Evolutionary conservation across 92 coral and sea anemone genomes (phyloP), one percentile per base, ranked within the genome.

Genomic region (Siderastrea radians): DNA sequence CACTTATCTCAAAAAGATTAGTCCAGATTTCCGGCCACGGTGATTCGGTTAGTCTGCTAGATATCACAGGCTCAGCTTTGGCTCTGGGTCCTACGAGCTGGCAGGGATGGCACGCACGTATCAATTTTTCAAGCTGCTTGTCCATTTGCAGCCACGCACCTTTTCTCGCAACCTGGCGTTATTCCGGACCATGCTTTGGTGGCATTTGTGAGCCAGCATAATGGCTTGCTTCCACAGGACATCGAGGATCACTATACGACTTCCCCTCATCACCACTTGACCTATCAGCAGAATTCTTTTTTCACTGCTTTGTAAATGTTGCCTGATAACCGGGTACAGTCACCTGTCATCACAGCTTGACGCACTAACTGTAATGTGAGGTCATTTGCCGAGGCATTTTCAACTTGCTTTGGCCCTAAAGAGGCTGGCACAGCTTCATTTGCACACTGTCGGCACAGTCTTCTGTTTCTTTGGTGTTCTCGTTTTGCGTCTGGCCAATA

Each of bases 1-100:
- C 60, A 53, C 75, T 57, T 16, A 90, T 77, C 58, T 79, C 90
- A 15, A 78, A 49, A 15, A 90, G 78, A 90, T 78, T 87, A 4
- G 79, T 83, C 13, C 82, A 77, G 17, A 85, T 60, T 87, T 95
- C 94, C 5, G 45, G 51, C 96, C 93, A 90, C 1, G 93, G 94
- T 3, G 81, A 93, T 68, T 93, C 94, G 9, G 91, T 92, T 68
- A 93, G 83, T 44, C 46, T 88, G 10, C 93, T 93, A 53, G 93
- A 89, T 50, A 88, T 74, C 53, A 86, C 68, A 4, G 92, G 97
- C 62, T 94, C 94, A 52, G 95, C 77, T 60, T 86, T 89, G 46
- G 62, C 43, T 89, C 92, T 83, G 26, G 91, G 95, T 43, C 92
- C 91, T 3, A 94, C 89, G 4, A 84, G 89, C 86, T 84, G 95